Evolutionary conservation across 2,888 invertebrate species (phyloP), one percentile per base, ranked within the genome.

Genomic region (Trissolcus japonicus): DNA sequence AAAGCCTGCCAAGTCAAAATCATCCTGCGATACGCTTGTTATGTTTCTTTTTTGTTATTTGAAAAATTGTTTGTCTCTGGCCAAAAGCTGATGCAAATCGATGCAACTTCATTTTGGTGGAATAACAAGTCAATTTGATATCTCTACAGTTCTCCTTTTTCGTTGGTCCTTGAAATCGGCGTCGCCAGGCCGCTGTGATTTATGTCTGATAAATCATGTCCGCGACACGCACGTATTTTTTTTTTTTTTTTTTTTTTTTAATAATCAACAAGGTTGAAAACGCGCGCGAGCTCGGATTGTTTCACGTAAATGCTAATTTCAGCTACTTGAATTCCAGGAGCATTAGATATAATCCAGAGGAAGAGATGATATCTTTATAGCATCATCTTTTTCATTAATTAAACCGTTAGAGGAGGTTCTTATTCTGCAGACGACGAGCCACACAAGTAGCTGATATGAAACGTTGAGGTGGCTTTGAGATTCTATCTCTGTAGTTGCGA

Each of bases 221-320:
- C 6, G 25, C 25, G 25, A 35, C 35, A 35, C 11, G 11, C 9
- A 35, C 35, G 4, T 25, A 6, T 25, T 3, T 25, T 4, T 25
- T 4, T 25, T 25, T 4, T 6, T 6, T 25, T 25, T 25, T 25
- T 6, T 0, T 6, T 35, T 35, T 2, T 35, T n/a, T n/a, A n/a
- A n/a, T 35, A 7, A 35, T 35, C 35, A 35, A 35, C 35, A 35
- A 35, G 35, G 35, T 9, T 35, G 35, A 9, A 35, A 35, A 35
- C 11, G 35, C 11, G 9, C 11, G 9, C 11, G 35, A 35, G 35
- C 35, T 35, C 35, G 35, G 14, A 66, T 57, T 66, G 54, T 67
- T 53, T 59, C 59, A 40, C 43, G 43, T 67, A 53, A 59, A 67
- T 59, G 57, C 21, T 57, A 63, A 63, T 66, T 57, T 66, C 46